Evolutionary conservation across 2,797 vertebrate genomes (phyloP).

Genomic region (Valencia hispanica): DNA sequence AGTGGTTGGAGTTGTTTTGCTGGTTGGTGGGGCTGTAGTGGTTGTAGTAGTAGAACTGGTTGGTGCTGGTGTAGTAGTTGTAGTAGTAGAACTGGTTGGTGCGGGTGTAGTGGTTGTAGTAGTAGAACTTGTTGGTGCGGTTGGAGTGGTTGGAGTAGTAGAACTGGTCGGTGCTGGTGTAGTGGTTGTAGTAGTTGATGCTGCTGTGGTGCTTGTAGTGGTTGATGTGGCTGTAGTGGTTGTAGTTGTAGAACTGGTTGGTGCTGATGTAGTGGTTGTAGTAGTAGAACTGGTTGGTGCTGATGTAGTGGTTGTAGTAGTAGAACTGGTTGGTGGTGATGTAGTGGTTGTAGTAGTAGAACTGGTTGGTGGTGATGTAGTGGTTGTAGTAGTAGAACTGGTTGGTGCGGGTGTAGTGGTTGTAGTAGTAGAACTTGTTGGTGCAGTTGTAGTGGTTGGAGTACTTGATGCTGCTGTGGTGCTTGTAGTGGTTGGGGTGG

Average conservation of each 20-base stretch:
- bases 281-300: background rate
- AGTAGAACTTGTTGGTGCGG: background rate
- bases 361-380: background rate
- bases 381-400: background rate
- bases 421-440: background rate
- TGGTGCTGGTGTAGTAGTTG: background rate
- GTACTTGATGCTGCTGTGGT: background rate
- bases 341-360: background rate
- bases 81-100: background rate
- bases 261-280: background rate
- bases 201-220: background rate
- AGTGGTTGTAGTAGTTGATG: background rate
- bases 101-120: background rate
- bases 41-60: background rate
- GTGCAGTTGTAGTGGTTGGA: background rate
- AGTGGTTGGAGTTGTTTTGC: fast-evolving
- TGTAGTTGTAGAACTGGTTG: background rate
- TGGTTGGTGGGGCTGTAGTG: background rate
- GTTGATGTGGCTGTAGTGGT: background rate
- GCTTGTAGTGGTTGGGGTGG: background rate
- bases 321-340: background rate
- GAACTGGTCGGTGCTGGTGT: background rate
- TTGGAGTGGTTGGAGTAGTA: fast-evolving
- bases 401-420: background rate
- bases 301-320: background rate